Percentiles rank a stretch among this genome's conserved stretches.
phyloP scores from a whole-genome alignment of 2,797 vertebrate species.

The Channallabes apus region DNA sequence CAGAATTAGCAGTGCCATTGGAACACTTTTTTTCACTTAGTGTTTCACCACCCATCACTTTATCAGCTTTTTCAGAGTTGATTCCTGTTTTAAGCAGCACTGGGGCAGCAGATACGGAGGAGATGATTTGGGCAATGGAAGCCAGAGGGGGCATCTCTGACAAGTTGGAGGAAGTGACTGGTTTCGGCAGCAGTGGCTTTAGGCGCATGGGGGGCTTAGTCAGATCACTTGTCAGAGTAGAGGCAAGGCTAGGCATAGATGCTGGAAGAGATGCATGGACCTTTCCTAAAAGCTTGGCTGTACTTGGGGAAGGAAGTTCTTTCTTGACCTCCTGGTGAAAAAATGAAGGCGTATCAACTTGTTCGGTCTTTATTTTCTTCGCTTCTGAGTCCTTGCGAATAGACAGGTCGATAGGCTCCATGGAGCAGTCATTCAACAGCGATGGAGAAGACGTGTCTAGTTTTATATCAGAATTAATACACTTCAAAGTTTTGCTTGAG shows the following conservation, averaged over 20 bases:
- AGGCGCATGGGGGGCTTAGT: slow-evolving; percentile 75
- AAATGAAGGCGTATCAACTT: slow-evolving; percentile 8
- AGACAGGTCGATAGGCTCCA: slow-evolving; percentile 87
- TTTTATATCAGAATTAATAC: slow-evolving; percentile 71
- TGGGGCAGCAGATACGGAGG: slow-evolving; percentile 88
- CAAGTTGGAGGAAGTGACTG: slow-evolving; percentile 54
- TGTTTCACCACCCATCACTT: slow-evolving; percentile 36
- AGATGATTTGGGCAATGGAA: slow-evolving; percentile 97
- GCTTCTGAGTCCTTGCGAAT: slow-evolving; percentile 76
- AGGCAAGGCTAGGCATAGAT: slow-evolving; percentile 73
- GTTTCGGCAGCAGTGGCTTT: slow-evolving; percentile 86
- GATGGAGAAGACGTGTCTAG: slow-evolving; percentile 70
- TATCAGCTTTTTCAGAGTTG: slow-evolving; percentile 37
- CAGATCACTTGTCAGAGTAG: slow-evolving; percentile 68
- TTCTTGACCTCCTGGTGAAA: slow-evolving; percentile 60
- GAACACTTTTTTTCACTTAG: slow-evolving; percentile 48
- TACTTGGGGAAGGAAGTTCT: slow-evolving; percentile 62
- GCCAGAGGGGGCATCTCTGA: slow-evolving; percentile 88
- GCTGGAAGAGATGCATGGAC: slow-evolving; percentile 73
- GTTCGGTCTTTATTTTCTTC: slow-evolving; percentile 69
- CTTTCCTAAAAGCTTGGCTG: slow-evolving; percentile 61
- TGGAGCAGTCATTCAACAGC: slow-evolving; percentile 69
- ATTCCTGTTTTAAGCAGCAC: slow-evolving; percentile 80
- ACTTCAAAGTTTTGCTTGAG: slow-evolving; percentile 78
- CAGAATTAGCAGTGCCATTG: slow-evolving; percentile 12